A percentile compares a stretch with the other conserved stretches of the same genome.
phyloP scores from a whole-genome alignment of 1,140 invertebrate species.

The Zaprionus gabonicus region DNA sequence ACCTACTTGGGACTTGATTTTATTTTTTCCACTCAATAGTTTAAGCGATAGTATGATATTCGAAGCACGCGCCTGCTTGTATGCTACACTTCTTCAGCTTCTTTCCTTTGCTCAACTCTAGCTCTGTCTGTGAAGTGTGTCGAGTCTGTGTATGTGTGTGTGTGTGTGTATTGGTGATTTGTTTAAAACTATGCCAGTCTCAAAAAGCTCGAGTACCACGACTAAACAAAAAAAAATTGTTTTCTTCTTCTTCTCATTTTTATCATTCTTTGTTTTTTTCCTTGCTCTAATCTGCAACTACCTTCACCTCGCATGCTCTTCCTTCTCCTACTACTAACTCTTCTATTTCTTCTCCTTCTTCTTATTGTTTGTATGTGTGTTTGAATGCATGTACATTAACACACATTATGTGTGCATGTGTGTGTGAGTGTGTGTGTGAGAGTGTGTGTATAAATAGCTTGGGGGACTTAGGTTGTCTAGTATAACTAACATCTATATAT shows the following conservation, averaged over 20 bases:
- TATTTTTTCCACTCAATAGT: not conserved
- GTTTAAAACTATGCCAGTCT: conserved; percentile 84
- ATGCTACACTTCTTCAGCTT: not conserved
- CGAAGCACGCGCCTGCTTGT: not conserved
- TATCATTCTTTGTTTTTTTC: not conserved
- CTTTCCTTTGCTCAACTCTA: not conserved
- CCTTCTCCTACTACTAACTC: conserved; percentile 5
- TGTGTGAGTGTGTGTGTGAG: conserved; percentile 5
- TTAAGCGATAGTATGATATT: not conserved
- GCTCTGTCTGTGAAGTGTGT: conserved; percentile 11
- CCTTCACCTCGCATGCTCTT: conserved; percentile 14
- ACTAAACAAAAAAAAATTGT: conserved; percentile 57
- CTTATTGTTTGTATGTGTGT: conserved; percentile 4
- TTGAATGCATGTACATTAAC: conserved; percentile 8
- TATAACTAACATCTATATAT: conserved; percentile 6
- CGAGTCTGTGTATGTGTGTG: conserved; percentile 30
- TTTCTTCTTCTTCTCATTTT: conserved; percentile 17
- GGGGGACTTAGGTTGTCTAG: conserved; percentile 7
- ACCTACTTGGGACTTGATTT: not conserved
- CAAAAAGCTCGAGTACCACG: conserved; percentile 84
- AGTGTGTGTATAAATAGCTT: conserved; percentile 4
- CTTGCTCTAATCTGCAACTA: conserved; percentile 3
- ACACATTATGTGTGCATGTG: conserved; percentile 9
- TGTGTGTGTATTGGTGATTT: conserved; percentile 37
- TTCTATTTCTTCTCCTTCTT: not conserved